A percentile compares a stretch with the other conserved stretches of the same genome.
Evolutionary conservation across 2,113 vertebrate species (phyloP).

Genomic region (Geococcyx californianus): DNA sequence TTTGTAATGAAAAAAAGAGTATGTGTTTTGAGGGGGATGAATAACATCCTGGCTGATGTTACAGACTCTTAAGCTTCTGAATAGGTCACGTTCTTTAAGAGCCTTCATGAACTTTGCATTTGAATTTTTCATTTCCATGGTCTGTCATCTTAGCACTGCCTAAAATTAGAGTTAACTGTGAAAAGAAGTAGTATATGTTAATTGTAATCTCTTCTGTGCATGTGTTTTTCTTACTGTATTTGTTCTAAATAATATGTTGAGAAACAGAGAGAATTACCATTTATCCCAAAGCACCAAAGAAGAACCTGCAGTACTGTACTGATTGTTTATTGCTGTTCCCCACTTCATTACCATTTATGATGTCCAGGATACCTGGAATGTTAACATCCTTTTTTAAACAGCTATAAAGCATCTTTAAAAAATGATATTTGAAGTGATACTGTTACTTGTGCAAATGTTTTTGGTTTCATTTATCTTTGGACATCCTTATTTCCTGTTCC

Average conservation of each 20-base stretch:
- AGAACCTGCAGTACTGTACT: rapidly evolving
- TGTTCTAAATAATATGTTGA: background rate
- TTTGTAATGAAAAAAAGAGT: background rate
- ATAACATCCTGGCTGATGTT: background rate
- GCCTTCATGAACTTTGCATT: background rate
- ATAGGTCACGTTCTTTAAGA: background rate
- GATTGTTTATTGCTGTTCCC: background rate
- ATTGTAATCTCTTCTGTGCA: background rate
- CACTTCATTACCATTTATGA: background rate
- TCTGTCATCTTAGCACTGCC: background rate
- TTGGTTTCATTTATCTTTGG: background rate
- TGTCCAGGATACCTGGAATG: background rate
- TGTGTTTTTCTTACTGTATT: background rate
- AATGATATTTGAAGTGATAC: background rate
- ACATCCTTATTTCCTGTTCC: background rate
- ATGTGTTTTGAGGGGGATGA: background rate
- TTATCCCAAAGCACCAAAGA: background rate
- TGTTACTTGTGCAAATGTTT: background rate
- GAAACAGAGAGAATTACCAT: background rate
- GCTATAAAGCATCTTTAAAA: background rate
- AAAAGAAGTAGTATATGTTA: background rate
- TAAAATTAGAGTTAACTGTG: background rate
- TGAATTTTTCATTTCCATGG: background rate
- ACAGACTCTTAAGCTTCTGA: background rate
- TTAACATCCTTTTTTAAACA: background rate